Base-by-base conservation (phyloP, 37 sponge, comb jelly and placozoan genomes). In the Spongia lamella region DNA sequence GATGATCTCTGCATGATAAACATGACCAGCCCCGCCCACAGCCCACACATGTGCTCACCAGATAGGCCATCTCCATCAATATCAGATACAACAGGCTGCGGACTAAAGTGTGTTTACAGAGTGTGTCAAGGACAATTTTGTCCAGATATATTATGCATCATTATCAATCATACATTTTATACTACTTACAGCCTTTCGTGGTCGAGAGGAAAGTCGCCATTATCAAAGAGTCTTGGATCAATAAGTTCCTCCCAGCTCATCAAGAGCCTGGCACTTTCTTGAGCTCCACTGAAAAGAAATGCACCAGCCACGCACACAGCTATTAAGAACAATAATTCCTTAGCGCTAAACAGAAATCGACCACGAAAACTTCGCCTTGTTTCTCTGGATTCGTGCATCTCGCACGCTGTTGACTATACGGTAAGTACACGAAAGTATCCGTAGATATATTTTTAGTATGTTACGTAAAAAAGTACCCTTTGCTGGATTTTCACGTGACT, bases 81-180 rank as follows among this genome's bases (percentile, higher is more conserved):
- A 38, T 89, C 90, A 57, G 82, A 70, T 5, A 85, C 82, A 19
- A 90, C 38, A 4, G 90, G 90, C 32, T 37, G 77, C 16, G 86
- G 80, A 1, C 85, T 83, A 63, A 0, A 85, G 17, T 21, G n/a
- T n/a, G n/a, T n/a, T n/a, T n/a, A 25, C 3, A 63, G 9, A 55
- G 30, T 25, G 1, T 21, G 13, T 0, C 5, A 32, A 56, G 53
- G 7, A 13, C 30, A 59, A 25, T 56, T 32, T 27, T 30, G 24
- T 68, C 3, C 4, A 25, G 33, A 20, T 13, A 50, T 69, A 29
- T 35, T 27, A 20, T 27, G 7, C 13, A 11, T 7, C 7, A 11
- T 7, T 11, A 27, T 11, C 39, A 35, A 34, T 66, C 13, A 7
- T 66, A 25, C 68, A 34, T 66, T 37, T 20, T 27, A 29, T 9